Conservation (phyloP, 1,140 invertebrate genomes). For the Sitobion miscanthi region DNA sequence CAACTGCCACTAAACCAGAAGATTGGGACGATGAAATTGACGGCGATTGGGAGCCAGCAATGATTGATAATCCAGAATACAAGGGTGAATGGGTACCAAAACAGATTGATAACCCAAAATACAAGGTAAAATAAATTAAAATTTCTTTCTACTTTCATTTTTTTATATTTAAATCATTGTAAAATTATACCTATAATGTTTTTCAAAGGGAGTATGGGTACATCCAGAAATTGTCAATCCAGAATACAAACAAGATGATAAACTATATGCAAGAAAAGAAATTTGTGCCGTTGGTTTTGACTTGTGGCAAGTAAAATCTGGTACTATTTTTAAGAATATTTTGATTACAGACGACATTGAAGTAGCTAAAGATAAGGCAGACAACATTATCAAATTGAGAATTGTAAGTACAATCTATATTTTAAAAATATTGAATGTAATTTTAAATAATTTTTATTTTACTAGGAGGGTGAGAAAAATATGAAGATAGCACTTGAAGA, state of each 20-base stretch:
- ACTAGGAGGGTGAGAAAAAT: constrained; percentile 86
- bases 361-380: constrained; percentile 73
- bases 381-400: constrained; percentile 66
- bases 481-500: constrained; percentile 91
- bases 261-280: constrained; percentile 87
- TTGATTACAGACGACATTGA: constrained; percentile 90
- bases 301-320: constrained; percentile 99
- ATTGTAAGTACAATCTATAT: constrained; percentile 61
- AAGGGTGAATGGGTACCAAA: constrained; percentile 88
- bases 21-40: constrained; percentile 99
- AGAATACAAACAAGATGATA: constrained; percentile 85
- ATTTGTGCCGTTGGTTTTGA: constrained; percentile 94
- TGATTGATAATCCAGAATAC: constrained; percentile 97
- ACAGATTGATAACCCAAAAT: constrained; percentile 97
- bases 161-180: too few relatives aligned
- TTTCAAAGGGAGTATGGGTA: constrained; percentile 85
- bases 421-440: neutral
- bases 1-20: constrained; percentile 95
- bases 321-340: constrained; percentile 98
- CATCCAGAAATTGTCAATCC: constrained; percentile 99
- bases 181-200: neutral
- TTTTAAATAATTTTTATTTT: neutral
- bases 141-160: too few relatives aligned
- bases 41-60: constrained; percentile 95
- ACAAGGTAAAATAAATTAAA: constrained; percentile 70